These are phyloP conservation scores for Spea multiplicata DNA, from an alignment of 2,113 vertebrate genomes.

Conservation along the genomic window DNA sequence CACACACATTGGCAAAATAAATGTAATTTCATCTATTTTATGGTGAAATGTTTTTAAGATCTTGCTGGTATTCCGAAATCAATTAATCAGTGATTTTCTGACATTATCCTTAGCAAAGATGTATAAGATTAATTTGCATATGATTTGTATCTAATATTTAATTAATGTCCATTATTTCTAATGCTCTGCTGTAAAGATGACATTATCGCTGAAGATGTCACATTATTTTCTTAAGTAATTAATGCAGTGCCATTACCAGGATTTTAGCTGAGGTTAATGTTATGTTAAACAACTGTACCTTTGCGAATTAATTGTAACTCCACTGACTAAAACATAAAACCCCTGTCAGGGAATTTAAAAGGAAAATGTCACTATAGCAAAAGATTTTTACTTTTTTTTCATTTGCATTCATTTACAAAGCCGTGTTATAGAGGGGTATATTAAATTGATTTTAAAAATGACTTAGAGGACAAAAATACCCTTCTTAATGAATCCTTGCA, in stretches of 20 bases:
- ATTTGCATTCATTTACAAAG: too few species aligned
- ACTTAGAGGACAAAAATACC: too few species aligned
- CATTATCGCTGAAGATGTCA: slow-evolving; percentile 34
- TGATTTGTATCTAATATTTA: slow-evolving; percentile 43
- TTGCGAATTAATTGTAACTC: slow-evolving; percentile 8
- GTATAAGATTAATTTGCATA: slow-evolving; percentile 38
- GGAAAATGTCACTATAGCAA: too few species aligned
- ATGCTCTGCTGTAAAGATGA: slow-evolving; percentile 21
- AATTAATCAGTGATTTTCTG: slow-evolving; percentile 20
- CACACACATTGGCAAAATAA: background rate
- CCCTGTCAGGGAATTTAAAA: background rate
- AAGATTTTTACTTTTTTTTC: too few species aligned
- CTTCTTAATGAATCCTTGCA: too few species aligned
- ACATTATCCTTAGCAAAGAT: slow-evolving; percentile 33
- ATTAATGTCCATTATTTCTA: slow-evolving; percentile 39
- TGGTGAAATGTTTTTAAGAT: slow-evolving; percentile 7
- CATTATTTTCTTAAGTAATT: slow-evolving; percentile 43
- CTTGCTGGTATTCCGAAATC: background rate
- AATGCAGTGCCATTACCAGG: slow-evolving; percentile 33
- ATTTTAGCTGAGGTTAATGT: slow-evolving; percentile 29
- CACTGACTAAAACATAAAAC: background rate
- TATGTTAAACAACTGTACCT: slow-evolving; percentile 32
- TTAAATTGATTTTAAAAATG: too few species aligned
- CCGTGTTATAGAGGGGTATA: too few species aligned
- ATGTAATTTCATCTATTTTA: background rate